Conservation (phyloP, 2,888 invertebrate genomes). For the Thereva nobilitata region DNA sequence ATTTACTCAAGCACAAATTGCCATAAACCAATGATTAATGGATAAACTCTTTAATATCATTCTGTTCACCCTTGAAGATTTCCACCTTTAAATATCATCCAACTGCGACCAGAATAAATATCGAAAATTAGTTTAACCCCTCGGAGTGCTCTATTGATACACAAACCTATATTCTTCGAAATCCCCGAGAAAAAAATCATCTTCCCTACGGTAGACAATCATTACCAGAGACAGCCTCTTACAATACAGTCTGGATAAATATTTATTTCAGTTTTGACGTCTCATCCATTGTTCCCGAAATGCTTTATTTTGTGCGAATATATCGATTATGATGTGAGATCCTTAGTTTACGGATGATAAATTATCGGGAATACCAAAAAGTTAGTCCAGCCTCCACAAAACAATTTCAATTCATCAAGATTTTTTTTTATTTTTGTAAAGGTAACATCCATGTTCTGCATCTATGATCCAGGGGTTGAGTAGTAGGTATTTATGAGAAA, state of each 20-base stretch:
- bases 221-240: conserved; percentile 24
- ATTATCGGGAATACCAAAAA: conserved; percentile 29
- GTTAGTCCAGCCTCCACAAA: conserved; percentile 22
- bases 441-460: too few relatives aligned
- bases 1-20: too few relatives aligned
- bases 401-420: conserved; percentile 23
- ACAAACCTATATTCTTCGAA: neutral
- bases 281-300: conserved; percentile 41
- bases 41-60: conserved; percentile 17
- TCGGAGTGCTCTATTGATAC: conserved; percentile 3
- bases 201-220: conserved; percentile 4
- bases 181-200: conserved; percentile 9
- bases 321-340: conserved; percentile 42
- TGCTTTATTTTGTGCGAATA: conserved; percentile 46
- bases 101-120: conserved; percentile 29
- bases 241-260: conserved; percentile 44
- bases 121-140: conserved; percentile 32
- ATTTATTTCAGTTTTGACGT: conserved; percentile 47
- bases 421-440: conserved; percentile 18
- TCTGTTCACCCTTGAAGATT: conserved; percentile 18
- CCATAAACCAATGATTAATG: conserved; percentile 19
- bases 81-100: conserved; percentile 11
- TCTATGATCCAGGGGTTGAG: conserved; percentile 1
- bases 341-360: conserved; percentile 40
- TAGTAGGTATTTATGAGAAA: conserved; percentile 11